Percentiles rank a stretch among this genome's conserved stretches.
phyloP scores from a whole-genome alignment of 1,140 invertebrate genomes.

The Nephila pilipes region DNA sequence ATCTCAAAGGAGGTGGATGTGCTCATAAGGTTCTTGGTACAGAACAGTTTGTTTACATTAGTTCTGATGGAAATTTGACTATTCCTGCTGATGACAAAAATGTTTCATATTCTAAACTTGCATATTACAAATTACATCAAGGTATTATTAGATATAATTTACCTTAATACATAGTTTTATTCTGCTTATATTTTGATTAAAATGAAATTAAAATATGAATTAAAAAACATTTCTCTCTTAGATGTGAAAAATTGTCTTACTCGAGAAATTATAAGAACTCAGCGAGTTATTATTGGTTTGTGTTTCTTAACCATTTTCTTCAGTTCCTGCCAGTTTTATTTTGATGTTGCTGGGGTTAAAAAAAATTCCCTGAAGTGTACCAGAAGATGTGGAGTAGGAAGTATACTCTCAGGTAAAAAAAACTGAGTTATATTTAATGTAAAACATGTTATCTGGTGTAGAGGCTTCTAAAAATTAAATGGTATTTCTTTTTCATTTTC shows the following conservation, averaged over 20 bases:
- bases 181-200: background rate
- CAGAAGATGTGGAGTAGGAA: slow-evolving; percentile 74
- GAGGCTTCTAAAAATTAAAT: no score
- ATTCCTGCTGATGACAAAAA: slow-evolving; percentile 15
- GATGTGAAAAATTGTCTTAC: slow-evolving; percentile 76
- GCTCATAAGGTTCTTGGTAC: slow-evolving; percentile 74
- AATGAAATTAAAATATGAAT: no score
- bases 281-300: slow-evolving; percentile 76
- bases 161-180: background rate
- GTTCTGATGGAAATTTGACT: slow-evolving; percentile 47
- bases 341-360: slow-evolving; percentile 76
- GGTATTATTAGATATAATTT: slow-evolving; percentile 51
- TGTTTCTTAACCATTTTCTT: slow-evolving; percentile 77
- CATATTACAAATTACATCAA: slow-evolving; percentile 71
- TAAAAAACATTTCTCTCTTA: background rate
- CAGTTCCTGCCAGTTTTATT: slow-evolving; percentile 77
- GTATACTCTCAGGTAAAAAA: slow-evolving; percentile 75
- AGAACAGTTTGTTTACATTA: slow-evolving; percentile 76
- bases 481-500: no score
- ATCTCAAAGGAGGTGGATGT: slow-evolving; percentile 77
- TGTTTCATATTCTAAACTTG: slow-evolving; percentile 50
- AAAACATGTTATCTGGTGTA: background rate
- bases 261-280: slow-evolving; percentile 74
- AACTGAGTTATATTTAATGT: background rate
- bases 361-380: slow-evolving; percentile 68